A percentile compares a stretch with the other conserved stretches of the same genome.
Evolutionary conservation across 1,140 invertebrate species (phyloP).

Genomic region (Listronotus bonariensis): DNA sequence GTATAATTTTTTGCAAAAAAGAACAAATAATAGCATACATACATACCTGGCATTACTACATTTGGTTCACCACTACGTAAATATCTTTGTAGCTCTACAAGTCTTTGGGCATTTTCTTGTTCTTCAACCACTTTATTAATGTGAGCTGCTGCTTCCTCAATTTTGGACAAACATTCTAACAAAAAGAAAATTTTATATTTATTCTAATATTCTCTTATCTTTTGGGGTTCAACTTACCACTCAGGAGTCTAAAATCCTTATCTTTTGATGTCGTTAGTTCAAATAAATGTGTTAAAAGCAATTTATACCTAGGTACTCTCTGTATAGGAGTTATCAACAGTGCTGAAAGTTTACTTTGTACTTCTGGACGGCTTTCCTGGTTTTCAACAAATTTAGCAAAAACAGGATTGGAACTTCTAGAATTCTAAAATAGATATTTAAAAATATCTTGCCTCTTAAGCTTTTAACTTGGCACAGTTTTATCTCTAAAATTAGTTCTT

Average conservation of each 20-base stretch:
- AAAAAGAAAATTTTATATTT: constrained; percentile 22
- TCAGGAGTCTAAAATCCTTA: constrained; percentile 62
- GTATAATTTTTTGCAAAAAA: no score
- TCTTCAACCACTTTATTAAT: constrained; percentile 74
- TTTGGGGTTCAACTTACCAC: constrained; percentile 46
- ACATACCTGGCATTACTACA: constrained; percentile 67
- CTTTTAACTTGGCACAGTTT: no score
- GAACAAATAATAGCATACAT: no score
- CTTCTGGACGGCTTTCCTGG: constrained; percentile 73
- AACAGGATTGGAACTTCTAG: constrained; percentile 55
- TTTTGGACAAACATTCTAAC: constrained; percentile 67
- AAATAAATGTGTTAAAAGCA: constrained; percentile 71
- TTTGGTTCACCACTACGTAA: constrained; percentile 64
- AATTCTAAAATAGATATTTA: constrained; percentile 37
- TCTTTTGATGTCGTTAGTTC: constrained; percentile 65
- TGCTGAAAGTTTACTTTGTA: constrained; percentile 70
- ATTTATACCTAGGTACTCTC: constrained; percentile 74
- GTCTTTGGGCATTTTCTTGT: constrained; percentile 71
- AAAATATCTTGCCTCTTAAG: no score
- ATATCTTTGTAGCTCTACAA: constrained; percentile 69
- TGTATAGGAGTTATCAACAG: constrained; percentile 78
- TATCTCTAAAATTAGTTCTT: no score
- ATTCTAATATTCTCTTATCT: no score
- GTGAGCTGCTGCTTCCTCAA: constrained; percentile 69
- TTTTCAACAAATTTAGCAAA: constrained; percentile 65